These are phyloP conservation scores for Eubasilissa splendida DNA, from an alignment of 2,888 invertebrate species.

Conservation along the genomic window DNA sequence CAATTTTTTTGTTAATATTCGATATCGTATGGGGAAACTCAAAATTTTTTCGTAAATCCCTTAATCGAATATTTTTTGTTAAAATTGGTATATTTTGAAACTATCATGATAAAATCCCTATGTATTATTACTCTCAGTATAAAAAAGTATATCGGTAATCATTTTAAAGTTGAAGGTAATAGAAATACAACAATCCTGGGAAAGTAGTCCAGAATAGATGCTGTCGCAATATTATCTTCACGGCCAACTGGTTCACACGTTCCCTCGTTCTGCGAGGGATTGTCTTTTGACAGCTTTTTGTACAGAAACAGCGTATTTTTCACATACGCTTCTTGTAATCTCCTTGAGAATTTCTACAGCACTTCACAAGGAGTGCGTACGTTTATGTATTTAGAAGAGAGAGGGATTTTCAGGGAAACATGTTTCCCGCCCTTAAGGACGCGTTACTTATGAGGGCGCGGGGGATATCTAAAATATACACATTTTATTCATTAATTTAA, in stretches of 20 bases:
- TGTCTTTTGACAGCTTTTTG: conserved; percentile 55
- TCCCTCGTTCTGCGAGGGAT: conserved; percentile 52
- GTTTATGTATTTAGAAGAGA: conserved; percentile 13
- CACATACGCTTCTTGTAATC: conserved; percentile 41
- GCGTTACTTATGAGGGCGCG: neutral
- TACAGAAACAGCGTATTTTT: conserved; percentile 38
- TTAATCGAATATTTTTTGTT: too few species aligned
- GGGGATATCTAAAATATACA: too few species aligned
- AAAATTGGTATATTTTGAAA: too few species aligned
- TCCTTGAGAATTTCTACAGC: conserved; percentile 32
- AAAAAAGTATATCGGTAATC: too few species aligned
- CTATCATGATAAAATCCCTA: too few species aligned
- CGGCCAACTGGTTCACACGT: conserved; percentile 52
- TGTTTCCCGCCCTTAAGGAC: neutral
- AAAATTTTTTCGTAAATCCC: too few species aligned
- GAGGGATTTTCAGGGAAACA: conserved; percentile 10
- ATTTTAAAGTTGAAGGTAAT: too few species aligned
- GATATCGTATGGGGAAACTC: too few species aligned
- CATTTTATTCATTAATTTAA: too few species aligned
- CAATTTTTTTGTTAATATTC: too few species aligned
- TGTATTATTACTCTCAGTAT: too few species aligned
- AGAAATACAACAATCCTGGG: neutral
- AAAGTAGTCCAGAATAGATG: conserved; percentile 43
- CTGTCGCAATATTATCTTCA: conserved; percentile 53
- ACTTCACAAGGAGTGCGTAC: conserved; percentile 11